Evolutionary conservation across 2,888 invertebrate species (phyloP), one percentile per base, ranked within the genome.

Genomic region (Drosophila vallismaia): DNA sequence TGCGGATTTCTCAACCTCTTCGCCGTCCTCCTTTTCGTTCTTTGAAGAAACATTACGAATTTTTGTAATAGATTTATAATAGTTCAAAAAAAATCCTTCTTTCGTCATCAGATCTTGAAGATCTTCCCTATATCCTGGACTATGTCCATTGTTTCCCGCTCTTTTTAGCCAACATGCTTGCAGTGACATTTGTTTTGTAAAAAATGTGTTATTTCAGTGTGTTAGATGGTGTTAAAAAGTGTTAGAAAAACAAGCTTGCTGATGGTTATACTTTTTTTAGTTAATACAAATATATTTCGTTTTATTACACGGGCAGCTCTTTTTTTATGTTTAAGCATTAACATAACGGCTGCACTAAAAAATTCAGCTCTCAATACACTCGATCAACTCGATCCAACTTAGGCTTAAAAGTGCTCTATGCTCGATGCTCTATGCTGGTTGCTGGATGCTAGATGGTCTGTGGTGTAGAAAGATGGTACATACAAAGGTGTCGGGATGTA

Each of bases 281-380:
- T 86, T 71, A 83, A 83, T 84, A 84, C 80, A 84, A 88, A 86
- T 86, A 88, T 84, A 80, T 82, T 79, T 82, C 51, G 38, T 64
- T 66, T 69, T 74, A 82, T 74, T 83, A 60, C 63, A 72, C 70
- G 84, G 76, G 62, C 76, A 80, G 86, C 81, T 71, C 73, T 77
- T 74, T 86, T 86, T 86, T 86, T 80, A 83, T 87, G 86, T 84
- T 86, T 87, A 81, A 73, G 78, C 80, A 76, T 77, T 86, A 84
- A 86, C 88, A 86, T 83, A 88, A 84, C 86, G 68, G 80, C 88
- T 75, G 76, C 86, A 79, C 73, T 19, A 73, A 64, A 60, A 71
- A 59, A 58, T 71, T 71, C 64, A 71, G 64, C 59, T 77, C 71
- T 68, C 64, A 71, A 70, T 71, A 79, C 69, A 77, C 66, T 69